Conservation (phyloP, 2,113 vertebrate species). For the Pelecanus crispus region DNA sequence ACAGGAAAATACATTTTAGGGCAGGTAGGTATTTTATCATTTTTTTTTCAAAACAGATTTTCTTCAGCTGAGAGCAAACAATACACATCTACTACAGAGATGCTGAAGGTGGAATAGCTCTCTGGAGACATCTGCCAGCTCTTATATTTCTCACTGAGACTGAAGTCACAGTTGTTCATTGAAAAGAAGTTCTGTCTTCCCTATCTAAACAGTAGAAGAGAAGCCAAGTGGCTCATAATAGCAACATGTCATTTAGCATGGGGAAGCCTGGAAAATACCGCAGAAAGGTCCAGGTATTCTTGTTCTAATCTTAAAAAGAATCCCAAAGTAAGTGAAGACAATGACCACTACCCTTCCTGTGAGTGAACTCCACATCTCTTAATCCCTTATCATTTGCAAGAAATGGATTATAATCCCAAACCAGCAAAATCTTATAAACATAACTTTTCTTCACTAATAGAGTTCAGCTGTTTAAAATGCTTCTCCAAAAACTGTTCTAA, state of each 20-base stretch:
- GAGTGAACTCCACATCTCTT: background rate
- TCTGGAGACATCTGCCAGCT: background rate
- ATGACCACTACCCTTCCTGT: background rate
- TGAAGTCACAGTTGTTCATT: background rate
- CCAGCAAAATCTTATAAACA: background rate
- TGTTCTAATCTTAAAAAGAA: background rate
- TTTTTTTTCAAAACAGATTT: slow-evolving; percentile 2
- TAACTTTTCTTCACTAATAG: background rate
- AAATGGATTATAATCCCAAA: background rate
- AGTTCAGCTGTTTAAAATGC: background rate
- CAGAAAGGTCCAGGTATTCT: background rate
- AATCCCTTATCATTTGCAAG: background rate
- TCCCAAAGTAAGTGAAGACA: background rate
- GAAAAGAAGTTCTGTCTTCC: background rate
- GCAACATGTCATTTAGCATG: rapidly evolving
- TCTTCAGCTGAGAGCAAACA: background rate
- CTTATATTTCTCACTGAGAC: background rate
- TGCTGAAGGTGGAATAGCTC: background rate
- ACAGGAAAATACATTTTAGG: background rate
- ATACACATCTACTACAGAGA: background rate
- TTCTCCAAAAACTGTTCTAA: background rate
- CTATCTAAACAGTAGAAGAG: background rate
- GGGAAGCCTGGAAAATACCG: background rate
- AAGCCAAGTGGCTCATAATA: background rate
- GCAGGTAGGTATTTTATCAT: background rate